Evolutionary conservation across 2,113 vertebrate species (phyloP), one percentile per base, ranked within the genome.

Genomic region (Willisornis vidua): DNA sequence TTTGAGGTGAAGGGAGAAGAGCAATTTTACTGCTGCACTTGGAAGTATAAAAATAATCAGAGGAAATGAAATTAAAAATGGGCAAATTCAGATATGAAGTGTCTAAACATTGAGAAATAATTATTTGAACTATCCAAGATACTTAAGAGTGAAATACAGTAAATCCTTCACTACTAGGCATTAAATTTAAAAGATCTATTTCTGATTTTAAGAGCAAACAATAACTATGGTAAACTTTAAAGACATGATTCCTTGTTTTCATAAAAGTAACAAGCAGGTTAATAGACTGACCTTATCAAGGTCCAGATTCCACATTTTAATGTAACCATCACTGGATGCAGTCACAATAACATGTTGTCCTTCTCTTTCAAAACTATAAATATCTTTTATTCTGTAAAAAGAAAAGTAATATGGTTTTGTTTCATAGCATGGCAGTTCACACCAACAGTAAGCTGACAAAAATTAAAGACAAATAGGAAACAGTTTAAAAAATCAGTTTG

Each of bases 271-370:
- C 19, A 77, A 78, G 51, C 26, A 62, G n/a, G 48, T n/a, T 52
- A 62, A 57, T 7, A 81, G 55, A 97, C 98, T 35, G 66, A 98
- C 99, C 98, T 99, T 98, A 68, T 98, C 97, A 43, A 98, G 93
- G 72, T 98, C 80, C 41, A 99, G 93, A 65, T 98, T 98, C 99
- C 99, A 99, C 97, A 99, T 97, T 97, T 99, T 99, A 97, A 99
- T 98, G 94, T 98, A 99, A 57, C 99, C 99, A 26, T 99, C 99
- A 55, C 98, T 99, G 12, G 99, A 99, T 26, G 99, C 99, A 14
- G 99, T 99, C 90, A 99, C 98, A 84, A 99, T 39, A 86, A 99
- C 73, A 39, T 96, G 98, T 91, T 97, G 95, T 84, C 98, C 98
- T 73, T 98, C 98, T 94, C 97, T 68, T 79, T 98, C 94, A 93